Evolutionary conservation across 1,140 invertebrate species (phyloP).

Genomic region (Danaus plexippus): DNA sequence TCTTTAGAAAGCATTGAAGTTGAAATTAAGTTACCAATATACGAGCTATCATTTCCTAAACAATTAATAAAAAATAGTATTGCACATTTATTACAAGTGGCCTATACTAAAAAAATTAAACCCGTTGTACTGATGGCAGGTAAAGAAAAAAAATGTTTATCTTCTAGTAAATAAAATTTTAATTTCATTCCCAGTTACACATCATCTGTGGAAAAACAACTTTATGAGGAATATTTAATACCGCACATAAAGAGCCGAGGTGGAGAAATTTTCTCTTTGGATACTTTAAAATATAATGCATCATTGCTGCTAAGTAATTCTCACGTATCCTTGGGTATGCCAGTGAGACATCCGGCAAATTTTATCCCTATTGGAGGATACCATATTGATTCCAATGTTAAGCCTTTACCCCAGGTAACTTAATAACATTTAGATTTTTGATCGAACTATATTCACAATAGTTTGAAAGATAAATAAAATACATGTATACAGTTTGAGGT

Average conservation of each 20-base stretch:
- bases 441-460: not conserved
- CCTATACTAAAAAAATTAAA: too few species aligned
- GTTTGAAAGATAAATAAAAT: not conserved
- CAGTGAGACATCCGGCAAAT: slow-evolving; percentile 15
- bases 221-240: slow-evolving; percentile 15
- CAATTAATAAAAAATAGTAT: too few species aligned
- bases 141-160: too few species aligned
- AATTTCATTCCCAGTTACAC: slow-evolving; percentile 9
- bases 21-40: too few species aligned
- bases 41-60: too few species aligned
- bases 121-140: too few species aligned
- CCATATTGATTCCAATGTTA: slow-evolving; percentile 16
- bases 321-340: slow-evolving; percentile 18
- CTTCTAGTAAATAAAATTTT: not conserved
- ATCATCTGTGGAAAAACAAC: slow-evolving; percentile 8
- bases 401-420: slow-evolving; percentile 21
- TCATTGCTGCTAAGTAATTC: slow-evolving; percentile 25
- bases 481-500: too few species aligned
- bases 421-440: not conserved
- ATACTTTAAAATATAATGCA: slow-evolving; percentile 17
- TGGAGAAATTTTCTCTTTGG: slow-evolving; percentile 6
- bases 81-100: too few species aligned
- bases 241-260: slow-evolving; percentile 14
- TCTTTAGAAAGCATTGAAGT: too few species aligned
- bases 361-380: slow-evolving; percentile 24